Base-by-base conservation (phyloP, 2,113 vertebrate genomes). In the Platichthys flesus region DNA sequence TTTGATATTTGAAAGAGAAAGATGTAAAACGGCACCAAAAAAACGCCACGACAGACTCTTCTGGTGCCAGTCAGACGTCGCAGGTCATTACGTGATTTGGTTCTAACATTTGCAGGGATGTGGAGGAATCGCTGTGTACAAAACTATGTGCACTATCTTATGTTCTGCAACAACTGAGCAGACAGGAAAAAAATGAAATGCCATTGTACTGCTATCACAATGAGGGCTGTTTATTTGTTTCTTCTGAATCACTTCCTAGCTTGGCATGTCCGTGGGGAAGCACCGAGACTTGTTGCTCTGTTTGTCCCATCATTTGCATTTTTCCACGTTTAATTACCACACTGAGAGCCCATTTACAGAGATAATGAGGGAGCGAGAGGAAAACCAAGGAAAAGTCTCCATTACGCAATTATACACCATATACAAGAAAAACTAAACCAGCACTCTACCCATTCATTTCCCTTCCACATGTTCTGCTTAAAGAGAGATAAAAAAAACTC, bases 321-420 rank as follows among this genome's bases (percentile, higher is more conserved):
- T 88, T 78, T 68, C 67, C 40, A 26, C 78, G 70, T 89, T 87
- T 84, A 82, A 91, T 91, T 88, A 89, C 71, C 69, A 79, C 74
- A 82, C 59, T 75, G 31, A 87, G 72, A 86, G 82, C 67, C 58
- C 81, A 81, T 83, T 87, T 82, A 76, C 52, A 70, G 56, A 51
- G 56, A 85, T 85, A 89, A 90, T 85, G 79, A 85, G 82, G 59
- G 62, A 71, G 37, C 66, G 75, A 60, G 35, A 58, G 56, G 24
- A 2, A 5, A 85, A 69, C 51, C 67, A 82, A 85, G 49, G 28
- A 56, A 78, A 86, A 71, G 31, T 69, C 47, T 35, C 55, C 45
- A 74, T 82, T 85, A 74, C 71, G 1, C 40, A 56, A 45, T 74
- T 73, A 85, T 64, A 85, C 57, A 71, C 62, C 57, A 67, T 62